Conservation (phyloP, 2,888 invertebrate species). For the Augochlorella aurata region DNA sequence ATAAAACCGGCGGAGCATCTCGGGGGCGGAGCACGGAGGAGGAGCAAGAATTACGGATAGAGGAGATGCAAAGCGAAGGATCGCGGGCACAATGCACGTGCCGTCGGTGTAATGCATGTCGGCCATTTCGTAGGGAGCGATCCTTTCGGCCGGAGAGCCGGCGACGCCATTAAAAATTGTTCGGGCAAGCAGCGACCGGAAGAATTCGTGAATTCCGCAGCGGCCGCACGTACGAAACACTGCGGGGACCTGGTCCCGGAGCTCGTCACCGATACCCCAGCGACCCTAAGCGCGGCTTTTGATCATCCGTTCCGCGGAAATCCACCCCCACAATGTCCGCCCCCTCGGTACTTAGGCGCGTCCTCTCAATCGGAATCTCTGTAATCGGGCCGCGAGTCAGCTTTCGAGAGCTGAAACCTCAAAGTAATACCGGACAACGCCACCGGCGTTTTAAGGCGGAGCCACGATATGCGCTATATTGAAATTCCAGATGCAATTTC, state of each 20-base stretch:
- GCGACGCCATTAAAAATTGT: constrained; percentile 20
- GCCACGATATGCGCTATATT: constrained; percentile 68
- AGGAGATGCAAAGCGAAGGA: not conserved
- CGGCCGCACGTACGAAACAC: not conserved
- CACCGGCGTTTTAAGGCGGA: constrained; percentile 62
- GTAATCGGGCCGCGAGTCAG: constrained; percentile 65
- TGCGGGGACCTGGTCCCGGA: not conserved
- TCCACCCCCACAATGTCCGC: constrained; percentile 55
- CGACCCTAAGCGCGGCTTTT: constrained; percentile 55
- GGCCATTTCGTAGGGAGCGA: not conserved
- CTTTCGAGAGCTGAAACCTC: constrained; percentile 45
- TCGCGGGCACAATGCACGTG: not conserved
- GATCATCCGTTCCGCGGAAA: constrained; percentile 63
- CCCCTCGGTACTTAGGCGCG: constrained; percentile 42
- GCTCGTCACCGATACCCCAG: constrained; percentile 15
- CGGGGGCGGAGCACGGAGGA: not conserved
- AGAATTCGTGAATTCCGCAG: not conserved
- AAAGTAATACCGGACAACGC: constrained; percentile 69
- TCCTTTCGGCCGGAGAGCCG: not conserved
- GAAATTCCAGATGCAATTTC: constrained; percentile 72
- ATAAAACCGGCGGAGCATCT: not conserved
- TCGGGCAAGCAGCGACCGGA: not conserved
- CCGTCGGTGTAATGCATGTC: constrained; percentile 6
- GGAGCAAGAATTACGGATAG: not conserved
- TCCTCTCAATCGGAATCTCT: constrained; percentile 62